Conservation (phyloP, 2,113 vertebrate species). For the Saccopteryx bilineata region DNA sequence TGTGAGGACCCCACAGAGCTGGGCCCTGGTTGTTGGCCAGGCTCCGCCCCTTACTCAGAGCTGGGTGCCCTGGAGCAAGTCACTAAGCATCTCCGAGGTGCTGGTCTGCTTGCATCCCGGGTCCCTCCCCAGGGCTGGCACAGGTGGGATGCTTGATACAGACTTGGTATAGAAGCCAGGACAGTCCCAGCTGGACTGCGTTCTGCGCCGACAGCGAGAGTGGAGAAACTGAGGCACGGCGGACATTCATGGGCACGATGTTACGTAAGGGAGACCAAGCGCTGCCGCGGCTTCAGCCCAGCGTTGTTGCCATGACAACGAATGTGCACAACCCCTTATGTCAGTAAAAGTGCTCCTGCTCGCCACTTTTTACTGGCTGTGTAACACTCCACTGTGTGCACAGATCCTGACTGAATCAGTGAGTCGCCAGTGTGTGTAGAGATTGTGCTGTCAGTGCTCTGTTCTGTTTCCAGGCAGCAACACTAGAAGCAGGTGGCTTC, state of each 20-base stretch:
- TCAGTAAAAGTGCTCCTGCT: neutral
- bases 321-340: no score
- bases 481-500: no score
- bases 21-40: neutral
- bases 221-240: neutral
- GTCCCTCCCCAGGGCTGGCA: neutral
- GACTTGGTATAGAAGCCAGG: neutral
- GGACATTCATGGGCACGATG: no score
- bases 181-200: accelerated
- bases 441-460: accelerated
- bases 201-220: neutral
- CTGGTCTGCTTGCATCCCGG: accelerated
- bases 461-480: neutral
- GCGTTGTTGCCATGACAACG: accelerated
- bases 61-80: neutral
- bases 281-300: neutral
- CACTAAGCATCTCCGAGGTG: neutral
- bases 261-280: accelerated
- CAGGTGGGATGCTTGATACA: no score
- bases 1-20: accelerated
- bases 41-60: neutral
- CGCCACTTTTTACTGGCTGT: neutral
- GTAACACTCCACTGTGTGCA: neutral
- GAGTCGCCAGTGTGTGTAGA: neutral
- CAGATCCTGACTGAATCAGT: neutral